Conservation (phyloP, 2,888 invertebrate genomes). For the Agrenia bidenticulata region DNA sequence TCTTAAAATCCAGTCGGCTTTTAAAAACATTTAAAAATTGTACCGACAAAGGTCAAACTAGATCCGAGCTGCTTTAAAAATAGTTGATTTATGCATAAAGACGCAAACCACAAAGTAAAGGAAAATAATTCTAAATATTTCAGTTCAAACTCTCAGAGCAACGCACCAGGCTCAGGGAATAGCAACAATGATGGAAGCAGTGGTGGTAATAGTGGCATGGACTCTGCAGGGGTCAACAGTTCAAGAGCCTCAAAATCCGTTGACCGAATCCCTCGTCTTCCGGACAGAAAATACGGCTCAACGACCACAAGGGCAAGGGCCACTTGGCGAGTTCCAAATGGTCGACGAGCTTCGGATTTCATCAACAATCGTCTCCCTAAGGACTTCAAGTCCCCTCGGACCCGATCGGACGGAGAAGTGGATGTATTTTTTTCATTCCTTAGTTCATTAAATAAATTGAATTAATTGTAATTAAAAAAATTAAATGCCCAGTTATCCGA, state of each 20-base stretch:
- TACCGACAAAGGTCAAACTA: no score
- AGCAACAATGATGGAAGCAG: slow-evolving; percentile 25
- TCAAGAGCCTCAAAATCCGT: slow-evolving; percentile 39
- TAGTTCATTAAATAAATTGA: no score
- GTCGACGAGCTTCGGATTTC: slow-evolving; percentile 33
- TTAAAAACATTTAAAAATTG: no score
- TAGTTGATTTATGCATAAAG: background rate
- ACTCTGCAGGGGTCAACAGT: slow-evolving; percentile 14
- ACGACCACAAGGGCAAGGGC: slow-evolving; percentile 41
- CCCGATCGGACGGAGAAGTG: slow-evolving; percentile 50
- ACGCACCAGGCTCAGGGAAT: slow-evolving; percentile 46
- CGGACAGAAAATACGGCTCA: slow-evolving; percentile 40
- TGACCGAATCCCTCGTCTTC: slow-evolving; percentile 49
- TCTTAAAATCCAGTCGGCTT: no score
- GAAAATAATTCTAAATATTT: background rate
- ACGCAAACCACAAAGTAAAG: no score
- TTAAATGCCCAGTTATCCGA: slow-evolving; percentile 47
- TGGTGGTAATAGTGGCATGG: slow-evolving; percentile 3
- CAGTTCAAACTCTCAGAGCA: slow-evolving; percentile 53
- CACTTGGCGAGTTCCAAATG: slow-evolving; percentile 49
- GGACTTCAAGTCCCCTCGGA: slow-evolving; percentile 37
- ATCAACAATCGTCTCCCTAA: slow-evolving; percentile 26
- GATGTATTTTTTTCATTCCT: no score
- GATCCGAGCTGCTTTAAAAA: no score
- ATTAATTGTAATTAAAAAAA: no score